Evolutionary conservation across 2,113 vertebrate species (phyloP).

Genomic region (Oryzias curvinotus): DNA sequence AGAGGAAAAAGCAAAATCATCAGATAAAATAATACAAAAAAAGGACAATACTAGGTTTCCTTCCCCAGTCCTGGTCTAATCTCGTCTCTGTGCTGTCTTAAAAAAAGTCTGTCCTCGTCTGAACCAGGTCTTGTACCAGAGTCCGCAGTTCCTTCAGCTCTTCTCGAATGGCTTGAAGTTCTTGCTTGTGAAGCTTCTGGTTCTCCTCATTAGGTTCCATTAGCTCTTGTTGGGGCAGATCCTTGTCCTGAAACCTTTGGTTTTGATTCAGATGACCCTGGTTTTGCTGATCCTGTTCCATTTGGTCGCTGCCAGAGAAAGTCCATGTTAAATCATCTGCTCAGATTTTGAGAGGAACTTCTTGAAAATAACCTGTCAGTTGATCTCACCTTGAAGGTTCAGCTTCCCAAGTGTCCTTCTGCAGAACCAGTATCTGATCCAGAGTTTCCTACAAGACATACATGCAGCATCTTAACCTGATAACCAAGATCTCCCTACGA

Average conservation of each 20-base stretch:
- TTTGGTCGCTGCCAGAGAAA: conserved; percentile 8
- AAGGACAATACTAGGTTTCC: too few species aligned
- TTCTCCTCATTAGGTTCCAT: neutral
- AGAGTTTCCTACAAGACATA: conserved; percentile 58
- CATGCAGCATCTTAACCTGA: neutral
- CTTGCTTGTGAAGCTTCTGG: conserved; percentile 19
- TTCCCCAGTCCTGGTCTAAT: too few species aligned
- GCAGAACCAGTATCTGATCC: conserved; percentile 59
- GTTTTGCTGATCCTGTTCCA: neutral
- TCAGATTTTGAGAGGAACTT: neutral
- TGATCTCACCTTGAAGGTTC: conserved; percentile 13
- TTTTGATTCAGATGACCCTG: neutral
- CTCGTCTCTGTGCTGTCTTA: neutral
- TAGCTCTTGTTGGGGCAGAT: neutral
- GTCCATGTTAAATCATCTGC: neutral
- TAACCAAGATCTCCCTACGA: neutral
- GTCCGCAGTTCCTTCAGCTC: conserved; percentile 57
- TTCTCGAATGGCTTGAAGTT: conserved; percentile 43
- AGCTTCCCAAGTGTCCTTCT: conserved; percentile 21
- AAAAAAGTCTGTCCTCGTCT: conserved; percentile 5
- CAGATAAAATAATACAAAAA: too few species aligned
- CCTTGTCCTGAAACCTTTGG: neutral
- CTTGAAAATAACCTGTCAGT: too few species aligned
- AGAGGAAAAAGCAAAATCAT: too few species aligned
- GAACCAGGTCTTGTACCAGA: conserved; percentile 55